Conservation (phyloP, 64 coral and sea anemone genomes). For the Astreopora myriophthalma region DNA sequence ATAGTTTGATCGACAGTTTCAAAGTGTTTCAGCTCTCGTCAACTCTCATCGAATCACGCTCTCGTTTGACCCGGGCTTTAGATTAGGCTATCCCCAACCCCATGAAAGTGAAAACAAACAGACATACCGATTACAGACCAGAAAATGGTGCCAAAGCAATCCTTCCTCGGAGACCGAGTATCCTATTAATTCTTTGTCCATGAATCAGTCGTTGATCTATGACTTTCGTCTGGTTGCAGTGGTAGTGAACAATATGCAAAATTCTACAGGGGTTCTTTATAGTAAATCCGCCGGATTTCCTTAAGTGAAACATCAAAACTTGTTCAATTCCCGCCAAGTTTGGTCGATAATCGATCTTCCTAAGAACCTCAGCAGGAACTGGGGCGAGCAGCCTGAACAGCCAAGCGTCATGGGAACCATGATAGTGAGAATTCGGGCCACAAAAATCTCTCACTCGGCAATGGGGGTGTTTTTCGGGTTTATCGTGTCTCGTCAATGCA, state of each 20-base stretch:
- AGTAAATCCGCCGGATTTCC: conserved; percentile 58
- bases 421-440: conserved; percentile 73
- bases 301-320: conserved; percentile 75
- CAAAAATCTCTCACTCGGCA: conserved; percentile 78
- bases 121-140: conserved; percentile 33
- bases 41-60: too few relatives aligned
- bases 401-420: conserved; percentile 97
- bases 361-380: conserved; percentile 41
- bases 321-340: conserved; percentile 78
- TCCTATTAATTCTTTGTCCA: conserved; percentile 45
- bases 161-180: conserved; percentile 60
- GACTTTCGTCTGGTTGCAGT: conserved; percentile 65
- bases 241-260: conserved; percentile 87
- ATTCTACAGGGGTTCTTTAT: conserved; percentile 90
- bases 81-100: too few relatives aligned
- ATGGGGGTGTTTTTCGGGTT: background rate
- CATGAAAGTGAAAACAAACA: background rate
- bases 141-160: conserved; percentile 66
- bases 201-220: conserved; percentile 34
- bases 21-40: too few relatives aligned
- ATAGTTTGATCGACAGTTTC: too few relatives aligned
- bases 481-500: conserved; percentile 87
- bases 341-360: conserved; percentile 61
- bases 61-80: too few relatives aligned
- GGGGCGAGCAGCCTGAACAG: conserved; percentile 66